Percentiles rank a stretch among this genome's conserved stretches.
Conservation (phyloP, 2,797 vertebrate genomes). For the Heteromormyrus szaboi region DNA sequence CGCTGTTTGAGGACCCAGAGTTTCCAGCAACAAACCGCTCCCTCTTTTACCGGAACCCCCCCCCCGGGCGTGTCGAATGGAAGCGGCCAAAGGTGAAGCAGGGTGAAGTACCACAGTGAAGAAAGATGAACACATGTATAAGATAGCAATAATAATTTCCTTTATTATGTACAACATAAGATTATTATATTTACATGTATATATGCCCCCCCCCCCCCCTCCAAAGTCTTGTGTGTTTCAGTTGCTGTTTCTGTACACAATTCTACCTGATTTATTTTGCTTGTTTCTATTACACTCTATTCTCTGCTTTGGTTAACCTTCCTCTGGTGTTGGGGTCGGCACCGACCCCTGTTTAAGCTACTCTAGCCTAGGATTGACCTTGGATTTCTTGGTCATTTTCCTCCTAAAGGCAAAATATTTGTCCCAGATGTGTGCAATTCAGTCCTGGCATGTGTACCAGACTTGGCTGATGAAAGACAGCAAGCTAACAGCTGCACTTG, state of each 20-base stretch:
- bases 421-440: background rate
- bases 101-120: constrained; percentile 42
- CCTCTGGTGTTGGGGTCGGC: no score
- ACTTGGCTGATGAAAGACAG: background rate
- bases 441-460: background rate
- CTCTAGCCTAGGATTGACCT: background rate
- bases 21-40: constrained; percentile 75
- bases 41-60: constrained; percentile 66
- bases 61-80: constrained; percentile 71
- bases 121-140: background rate
- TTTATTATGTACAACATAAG: background rate
- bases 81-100: constrained; percentile 72
- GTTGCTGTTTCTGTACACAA: background rate
- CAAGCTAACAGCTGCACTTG: background rate
- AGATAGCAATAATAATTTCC: background rate
- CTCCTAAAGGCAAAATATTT: background rate
- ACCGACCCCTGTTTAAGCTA: background rate
- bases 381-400: background rate
- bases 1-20: constrained; percentile 78
- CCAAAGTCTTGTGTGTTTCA: background rate
- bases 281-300: background rate
- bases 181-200: background rate
- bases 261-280: background rate
- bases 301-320: background rate
- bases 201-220: background rate